These are phyloP conservation scores for Rhinopomastus cyanomelas DNA, from an alignment of 2,113 vertebrate species.

Conservation along the genomic window DNA sequence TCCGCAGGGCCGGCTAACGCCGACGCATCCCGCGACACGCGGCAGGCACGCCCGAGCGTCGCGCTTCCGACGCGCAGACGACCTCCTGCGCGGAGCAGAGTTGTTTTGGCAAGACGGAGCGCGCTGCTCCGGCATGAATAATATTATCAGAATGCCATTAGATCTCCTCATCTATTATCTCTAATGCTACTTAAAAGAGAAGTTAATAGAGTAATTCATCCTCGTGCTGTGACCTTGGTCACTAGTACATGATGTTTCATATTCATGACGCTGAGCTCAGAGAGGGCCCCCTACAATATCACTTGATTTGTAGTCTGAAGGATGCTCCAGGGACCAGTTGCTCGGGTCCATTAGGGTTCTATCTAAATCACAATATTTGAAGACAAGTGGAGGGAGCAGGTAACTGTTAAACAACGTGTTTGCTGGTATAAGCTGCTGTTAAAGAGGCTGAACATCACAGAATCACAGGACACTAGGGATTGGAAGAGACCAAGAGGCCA, in stretches of 20 bases:
- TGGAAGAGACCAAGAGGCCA: too few relatives aligned
- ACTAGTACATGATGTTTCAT: slow-evolving; percentile 90
- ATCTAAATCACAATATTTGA: slow-evolving; percentile 92
- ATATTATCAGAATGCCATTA: slow-evolving; percentile 77
- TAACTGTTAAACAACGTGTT: slow-evolving; percentile 81
- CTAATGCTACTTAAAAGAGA: slow-evolving; percentile 91
- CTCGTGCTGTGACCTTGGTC: slow-evolving; percentile 90
- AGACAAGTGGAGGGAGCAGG: slow-evolving; percentile 86
- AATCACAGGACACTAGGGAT: too few relatives aligned
- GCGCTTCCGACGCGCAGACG: slow-evolving; percentile 66
- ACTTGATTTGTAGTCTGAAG: slow-evolving; percentile 96
- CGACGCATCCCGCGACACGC: slow-evolving; percentile 62
- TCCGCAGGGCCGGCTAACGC: slow-evolving; percentile 78
- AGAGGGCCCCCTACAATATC: slow-evolving; percentile 89
- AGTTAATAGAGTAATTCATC: slow-evolving; percentile 97
- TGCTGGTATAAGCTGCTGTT: slow-evolving; percentile 77
- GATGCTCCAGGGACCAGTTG: slow-evolving; percentile 87
- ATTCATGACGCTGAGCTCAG: slow-evolving; percentile 93
- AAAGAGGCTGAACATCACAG: slow-evolving; percentile 71
- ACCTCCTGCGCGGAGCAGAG: slow-evolving; percentile 67
- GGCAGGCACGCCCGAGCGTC: slow-evolving; percentile 58
- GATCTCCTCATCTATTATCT: slow-evolving; percentile 89
- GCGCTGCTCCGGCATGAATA: slow-evolving; percentile 75
- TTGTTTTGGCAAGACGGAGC: slow-evolving; percentile 77
- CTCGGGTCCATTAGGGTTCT: slow-evolving; percentile 79